Conservation (phyloP, 2,113 vertebrate species). For the Tachysurus fulvidraco region DNA sequence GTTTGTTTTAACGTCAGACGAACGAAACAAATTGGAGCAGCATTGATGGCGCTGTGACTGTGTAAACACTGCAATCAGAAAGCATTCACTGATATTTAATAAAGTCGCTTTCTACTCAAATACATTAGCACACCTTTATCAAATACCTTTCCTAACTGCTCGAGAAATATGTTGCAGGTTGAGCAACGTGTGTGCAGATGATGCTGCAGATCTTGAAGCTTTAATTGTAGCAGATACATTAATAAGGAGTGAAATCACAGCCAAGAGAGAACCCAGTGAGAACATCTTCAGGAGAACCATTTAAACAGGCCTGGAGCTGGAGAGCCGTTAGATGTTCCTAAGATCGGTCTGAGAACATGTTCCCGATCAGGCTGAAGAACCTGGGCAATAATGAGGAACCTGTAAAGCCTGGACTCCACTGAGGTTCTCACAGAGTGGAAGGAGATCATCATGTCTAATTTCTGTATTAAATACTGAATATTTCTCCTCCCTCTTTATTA, state of each 20-base stretch:
- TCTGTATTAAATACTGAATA: not conserved
- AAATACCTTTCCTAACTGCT: not conserved
- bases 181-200: not conserved
- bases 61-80: slow-evolving; percentile 4
- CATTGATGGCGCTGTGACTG: not conserved
- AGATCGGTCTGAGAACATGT: not conserved
- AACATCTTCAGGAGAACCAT: not conserved
- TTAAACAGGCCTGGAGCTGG: not conserved
- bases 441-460: not conserved
- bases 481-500: not conserved
- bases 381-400: not conserved
- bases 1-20: not conserved
- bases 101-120: not conserved
- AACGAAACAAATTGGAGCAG: not conserved
- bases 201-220: not conserved
- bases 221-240: not conserved
- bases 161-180: not conserved
- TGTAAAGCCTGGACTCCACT: not conserved
- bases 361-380: not conserved
- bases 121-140: not conserved
- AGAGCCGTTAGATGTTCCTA: not conserved
- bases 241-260: not conserved
- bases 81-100: not conserved
- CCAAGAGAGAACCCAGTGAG: not conserved
- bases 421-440: not conserved